Evolutionary conservation across 2,797 vertebrate genomes (phyloP).

Genomic region (Hydrolagus colliei): DNA sequence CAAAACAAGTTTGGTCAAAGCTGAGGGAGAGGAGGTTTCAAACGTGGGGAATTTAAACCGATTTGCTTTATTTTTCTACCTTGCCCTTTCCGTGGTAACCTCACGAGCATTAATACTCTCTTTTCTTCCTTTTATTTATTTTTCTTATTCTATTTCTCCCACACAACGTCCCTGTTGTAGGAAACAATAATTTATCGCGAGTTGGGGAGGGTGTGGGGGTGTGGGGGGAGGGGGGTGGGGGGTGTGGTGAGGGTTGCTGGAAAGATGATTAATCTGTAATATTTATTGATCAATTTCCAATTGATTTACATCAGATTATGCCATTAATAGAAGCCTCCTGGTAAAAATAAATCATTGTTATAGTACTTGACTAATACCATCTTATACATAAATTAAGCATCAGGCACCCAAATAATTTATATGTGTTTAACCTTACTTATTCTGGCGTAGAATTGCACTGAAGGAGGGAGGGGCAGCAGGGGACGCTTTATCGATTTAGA

Average conservation of each 20-base stretch:
- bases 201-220: too few relatives aligned
- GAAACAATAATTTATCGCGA: slow-evolving; percentile 1
- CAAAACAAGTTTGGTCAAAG: slow-evolving; percentile 62
- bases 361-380: neutral
- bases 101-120: neutral
- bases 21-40: slow-evolving; percentile 41
- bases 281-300: slow-evolving; percentile 5
- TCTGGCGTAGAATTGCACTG: neutral
- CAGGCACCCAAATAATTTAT: neutral
- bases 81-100: neutral
- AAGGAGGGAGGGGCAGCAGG: too few relatives aligned
- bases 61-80: neutral
- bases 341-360: slow-evolving; percentile 9
- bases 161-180: neutral
- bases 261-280: slow-evolving; percentile 15
- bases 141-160: slow-evolving; percentile 7
- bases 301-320: slow-evolving; percentile 18
- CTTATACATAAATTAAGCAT: neutral
- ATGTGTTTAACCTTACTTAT: neutral
- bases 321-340: slow-evolving; percentile 6
- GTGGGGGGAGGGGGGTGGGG: too few relatives aligned
- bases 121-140: neutral
- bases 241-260: neutral
- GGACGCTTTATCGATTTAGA: slow-evolving; percentile 13
- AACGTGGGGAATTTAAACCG: slow-evolving; percentile 3